Evolutionary conservation across 2,113 vertebrate species (phyloP).

Genomic region (Sinocyclocheilus grahami): DNA sequence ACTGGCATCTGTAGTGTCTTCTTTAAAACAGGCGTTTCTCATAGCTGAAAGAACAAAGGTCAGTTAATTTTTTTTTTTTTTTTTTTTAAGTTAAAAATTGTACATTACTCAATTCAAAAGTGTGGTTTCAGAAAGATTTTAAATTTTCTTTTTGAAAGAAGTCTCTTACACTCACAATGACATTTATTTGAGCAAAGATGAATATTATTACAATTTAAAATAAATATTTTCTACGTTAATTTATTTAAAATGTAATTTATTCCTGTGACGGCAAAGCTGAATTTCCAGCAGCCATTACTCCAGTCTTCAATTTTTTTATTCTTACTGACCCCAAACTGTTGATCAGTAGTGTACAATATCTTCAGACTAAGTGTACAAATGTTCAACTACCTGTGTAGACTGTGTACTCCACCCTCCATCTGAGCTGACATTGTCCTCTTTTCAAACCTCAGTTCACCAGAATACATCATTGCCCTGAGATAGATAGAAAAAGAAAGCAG

Average conservation of each 20-base stretch:
- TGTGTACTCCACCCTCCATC: conserved; percentile 93
- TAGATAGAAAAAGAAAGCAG: background rate
- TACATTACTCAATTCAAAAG: background rate
- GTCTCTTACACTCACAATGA: no score
- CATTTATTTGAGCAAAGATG: background rate
- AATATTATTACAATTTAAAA: no score
- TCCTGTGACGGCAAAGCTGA: background rate
- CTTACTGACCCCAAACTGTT: background rate
- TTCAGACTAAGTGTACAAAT: background rate
- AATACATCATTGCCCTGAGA: conserved; percentile 96
- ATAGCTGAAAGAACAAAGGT: conserved; percentile 77
- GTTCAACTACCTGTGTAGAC: conserved; percentile 88
- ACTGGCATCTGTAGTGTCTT: conserved; percentile 42
- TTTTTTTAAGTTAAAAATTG: background rate
- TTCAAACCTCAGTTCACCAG: conserved; percentile 96
- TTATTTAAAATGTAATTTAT: background rate
- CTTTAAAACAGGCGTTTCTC: conserved; percentile 95
- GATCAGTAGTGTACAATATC: background rate
- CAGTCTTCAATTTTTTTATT: no score
- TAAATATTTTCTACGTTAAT: no score
- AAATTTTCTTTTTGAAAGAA: background rate
- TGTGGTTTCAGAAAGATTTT: background rate
- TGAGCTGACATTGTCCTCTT: conserved; percentile 93
- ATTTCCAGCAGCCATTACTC: background rate
- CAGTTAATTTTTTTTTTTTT: background rate